phyloP scores from a whole-genome alignment of 2,113 vertebrate genomes.

The Psophia crepitans region DNA sequence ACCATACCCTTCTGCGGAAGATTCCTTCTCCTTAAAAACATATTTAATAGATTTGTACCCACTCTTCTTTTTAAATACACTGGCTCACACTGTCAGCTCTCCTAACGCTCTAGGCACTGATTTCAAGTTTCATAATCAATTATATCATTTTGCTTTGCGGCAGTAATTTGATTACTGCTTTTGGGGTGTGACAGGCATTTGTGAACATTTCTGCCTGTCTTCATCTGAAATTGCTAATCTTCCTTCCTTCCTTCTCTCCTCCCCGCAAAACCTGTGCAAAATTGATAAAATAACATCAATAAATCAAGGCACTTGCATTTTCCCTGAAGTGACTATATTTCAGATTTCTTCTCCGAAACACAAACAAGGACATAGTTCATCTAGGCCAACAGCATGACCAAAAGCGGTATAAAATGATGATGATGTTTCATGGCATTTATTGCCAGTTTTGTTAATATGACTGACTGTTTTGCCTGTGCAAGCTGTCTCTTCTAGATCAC shows the following conservation, averaged over 20 bases:
- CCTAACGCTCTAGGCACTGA: neutral
- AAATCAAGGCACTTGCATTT: conserved; percentile 45
- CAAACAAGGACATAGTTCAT: conserved; percentile 61
- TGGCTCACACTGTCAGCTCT: neutral
- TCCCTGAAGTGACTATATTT: conserved; percentile 36
- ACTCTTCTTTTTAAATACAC: neutral
- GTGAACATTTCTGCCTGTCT: conserved; percentile 26
- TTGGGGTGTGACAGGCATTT: conserved; percentile 42
- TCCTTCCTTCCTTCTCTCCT: neutral
- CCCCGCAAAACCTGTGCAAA: conserved; percentile 32
- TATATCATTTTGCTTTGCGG: neutral
- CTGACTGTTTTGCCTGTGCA: conserved; percentile 16
- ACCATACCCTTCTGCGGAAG: neutral
- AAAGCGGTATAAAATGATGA: conserved; percentile 37
- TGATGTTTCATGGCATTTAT: conserved; percentile 50
- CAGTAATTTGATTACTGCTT: conserved; percentile 56
- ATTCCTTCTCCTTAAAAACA: conserved; percentile 8
- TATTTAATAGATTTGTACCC: conserved; percentile 7
- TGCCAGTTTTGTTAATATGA: conserved; percentile 55
- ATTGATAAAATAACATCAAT: conserved; percentile 64
- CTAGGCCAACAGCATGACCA: conserved; percentile 25
- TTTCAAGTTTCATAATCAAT: conserved; percentile 55
- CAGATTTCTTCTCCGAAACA: conserved; percentile 47
- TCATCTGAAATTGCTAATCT: conserved; percentile 52
- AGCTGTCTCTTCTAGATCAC: conserved; percentile 42